Base-by-base conservation (phyloP, 2,113 vertebrate species). In the Sylvilagus bachmani region DNA sequence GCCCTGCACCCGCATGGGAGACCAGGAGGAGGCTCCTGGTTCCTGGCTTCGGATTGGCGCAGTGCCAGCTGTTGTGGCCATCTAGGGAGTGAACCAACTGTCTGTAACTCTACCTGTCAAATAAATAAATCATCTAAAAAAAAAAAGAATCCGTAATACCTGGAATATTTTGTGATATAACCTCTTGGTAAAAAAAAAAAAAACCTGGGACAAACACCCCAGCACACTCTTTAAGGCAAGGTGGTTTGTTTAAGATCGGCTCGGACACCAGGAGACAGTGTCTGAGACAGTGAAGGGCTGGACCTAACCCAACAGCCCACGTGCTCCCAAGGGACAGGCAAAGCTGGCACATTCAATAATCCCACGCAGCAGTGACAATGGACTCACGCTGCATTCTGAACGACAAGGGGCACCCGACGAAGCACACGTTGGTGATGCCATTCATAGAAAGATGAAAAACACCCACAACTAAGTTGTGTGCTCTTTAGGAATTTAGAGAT, bases 171-270 rank as follows among this genome's bases (percentile, higher is more conserved):
- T 64, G 69, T 51, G 33, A 82, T 2, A 6, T 77, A 78, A 16
- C 69, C 33, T 90, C 86, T 93, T 79, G 84, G 70, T 82, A 93
- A 97, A 97, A 96, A 93, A 95, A 93, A 97, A 97, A 96, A 93
- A 95, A 97, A 96, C 62, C 44, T 89, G 14, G 73, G 55, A 61
- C 85, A 83, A 36, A 86, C 33, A 49, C 4, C n/a, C 0, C 33
- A 74, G 69, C 36, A 27, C 1, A 55, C 38, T 92, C 64, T 88
- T 96, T 93, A 86, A 96, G 96, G 53, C 84, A 95, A 88, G 93
- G 75, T 77, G 78, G 64, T 92, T 88, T 97, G 95, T 95, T 95
- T 92, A 70, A 90, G 81, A 69, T 5, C 55, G 83, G 79, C 82
- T 89, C 71, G 66, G 86, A 67, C 79, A 95, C 53, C 31, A 86